Conservation (phyloP, 2,797 vertebrate genomes). For the Acrossocheilus fasciatus region DNA sequence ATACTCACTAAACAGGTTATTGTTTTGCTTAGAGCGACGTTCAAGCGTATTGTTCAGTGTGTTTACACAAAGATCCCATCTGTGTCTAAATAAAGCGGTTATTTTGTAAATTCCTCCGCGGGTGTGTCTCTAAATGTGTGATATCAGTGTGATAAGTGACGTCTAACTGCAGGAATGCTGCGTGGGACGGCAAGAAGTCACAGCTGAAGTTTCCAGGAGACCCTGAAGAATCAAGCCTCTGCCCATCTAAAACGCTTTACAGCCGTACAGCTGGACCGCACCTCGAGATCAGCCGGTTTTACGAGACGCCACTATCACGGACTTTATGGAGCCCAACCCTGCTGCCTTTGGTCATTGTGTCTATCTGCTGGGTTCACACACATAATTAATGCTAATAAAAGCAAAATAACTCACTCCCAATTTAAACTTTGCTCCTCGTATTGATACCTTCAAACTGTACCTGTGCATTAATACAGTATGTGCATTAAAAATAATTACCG, state of each 20-base stretch:
- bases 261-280: background rate
- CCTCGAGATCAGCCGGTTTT: background rate
- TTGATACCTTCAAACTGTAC: background rate
- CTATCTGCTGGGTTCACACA: background rate
- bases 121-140: slow-evolving; percentile 5
- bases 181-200: background rate
- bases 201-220: background rate
- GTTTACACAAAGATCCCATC: background rate
- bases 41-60: background rate
- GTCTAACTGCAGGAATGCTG: background rate
- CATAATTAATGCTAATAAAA: background rate
- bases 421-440: background rate
- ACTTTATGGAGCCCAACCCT: slow-evolving; percentile 8
- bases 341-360: background rate
- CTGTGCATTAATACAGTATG: background rate
- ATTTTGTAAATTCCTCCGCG: too few species aligned
- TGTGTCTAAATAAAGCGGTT: background rate
- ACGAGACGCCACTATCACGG: background rate
- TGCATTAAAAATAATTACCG: background rate
- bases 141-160: background rate
- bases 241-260: background rate
- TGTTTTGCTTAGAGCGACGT: background rate
- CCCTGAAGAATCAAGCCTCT: background rate
- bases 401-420: background rate
- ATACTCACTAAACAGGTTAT: background rate